phyloP scores from a whole-genome alignment of 2,888 invertebrate species.

The Polyploca ridens region DNA sequence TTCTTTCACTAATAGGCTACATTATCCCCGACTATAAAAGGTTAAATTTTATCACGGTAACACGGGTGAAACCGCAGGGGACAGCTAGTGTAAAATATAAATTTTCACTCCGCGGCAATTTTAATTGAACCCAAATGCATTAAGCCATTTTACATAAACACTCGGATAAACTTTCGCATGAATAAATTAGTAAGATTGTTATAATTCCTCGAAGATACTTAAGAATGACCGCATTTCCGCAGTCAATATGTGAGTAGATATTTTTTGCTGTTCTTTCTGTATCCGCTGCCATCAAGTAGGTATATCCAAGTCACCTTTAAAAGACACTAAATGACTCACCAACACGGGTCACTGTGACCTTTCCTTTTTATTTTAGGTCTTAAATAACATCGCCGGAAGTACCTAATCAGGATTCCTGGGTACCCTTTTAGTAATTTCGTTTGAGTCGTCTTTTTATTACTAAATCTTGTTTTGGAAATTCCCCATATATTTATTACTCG shows the following conservation, averaged over 20 bases:
- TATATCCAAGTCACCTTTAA: slow-evolving; percentile 55
- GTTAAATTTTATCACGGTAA: too few relatives aligned
- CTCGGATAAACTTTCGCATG: background rate
- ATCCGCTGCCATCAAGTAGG: slow-evolving; percentile 10
- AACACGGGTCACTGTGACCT: slow-evolving; percentile 59
- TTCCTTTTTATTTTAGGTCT: slow-evolving; percentile 71
- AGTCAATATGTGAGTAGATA: background rate
- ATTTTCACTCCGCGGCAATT: too few relatives aligned
- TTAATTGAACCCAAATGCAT: too few relatives aligned
- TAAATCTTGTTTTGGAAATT: slow-evolving; percentile 20
- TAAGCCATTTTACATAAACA: too few relatives aligned
- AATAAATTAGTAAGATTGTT: background rate
- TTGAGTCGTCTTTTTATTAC: slow-evolving; percentile 31
- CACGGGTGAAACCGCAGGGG: too few relatives aligned
- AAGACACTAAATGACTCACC: slow-evolving; percentile 55
- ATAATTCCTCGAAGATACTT: background rate
- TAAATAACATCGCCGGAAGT: slow-evolving; percentile 74
- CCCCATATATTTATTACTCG: slow-evolving; percentile 16
- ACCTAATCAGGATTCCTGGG: slow-evolving; percentile 71
- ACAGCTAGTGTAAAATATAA: too few relatives aligned
- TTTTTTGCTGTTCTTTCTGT: slow-evolving; percentile 9
- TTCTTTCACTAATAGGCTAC: too few relatives aligned
- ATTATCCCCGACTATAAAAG: too few relatives aligned
- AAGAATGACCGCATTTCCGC: slow-evolving; percentile 10
- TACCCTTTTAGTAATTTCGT: slow-evolving; percentile 62